Conservation (phyloP, 2,113 vertebrate genomes). For the Cranoglanis bouderius region DNA sequence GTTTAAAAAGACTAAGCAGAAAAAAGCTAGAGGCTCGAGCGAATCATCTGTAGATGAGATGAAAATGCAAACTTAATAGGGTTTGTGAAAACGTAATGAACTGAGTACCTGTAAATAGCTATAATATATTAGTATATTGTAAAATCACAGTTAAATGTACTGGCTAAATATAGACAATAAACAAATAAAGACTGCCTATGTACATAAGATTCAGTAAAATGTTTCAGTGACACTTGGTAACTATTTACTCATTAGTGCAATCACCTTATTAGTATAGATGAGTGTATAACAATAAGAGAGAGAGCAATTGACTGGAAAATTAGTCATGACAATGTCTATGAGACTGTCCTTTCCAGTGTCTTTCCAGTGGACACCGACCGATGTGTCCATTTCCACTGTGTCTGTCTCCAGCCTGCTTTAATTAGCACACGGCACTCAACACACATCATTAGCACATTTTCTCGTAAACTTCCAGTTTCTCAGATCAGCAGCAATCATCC, state of each 20-base stretch:
- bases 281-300: background rate
- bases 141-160: background rate
- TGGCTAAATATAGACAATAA: background rate
- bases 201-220: background rate
- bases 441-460: conserved; percentile 19
- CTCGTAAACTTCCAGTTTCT: background rate
- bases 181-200: background rate
- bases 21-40: background rate
- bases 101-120: background rate
- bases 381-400: background rate
- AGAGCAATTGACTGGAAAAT: background rate
- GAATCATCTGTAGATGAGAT: background rate
- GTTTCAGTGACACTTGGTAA: background rate
- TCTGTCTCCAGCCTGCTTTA: background rate
- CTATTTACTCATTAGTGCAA: background rate
- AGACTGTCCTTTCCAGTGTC: background rate
- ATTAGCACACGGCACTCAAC: background rate
- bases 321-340: background rate
- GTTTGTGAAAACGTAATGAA: background rate
- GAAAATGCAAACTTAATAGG: background rate
- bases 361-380: background rate
- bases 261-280: background rate
- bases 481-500: conserved; percentile 11
- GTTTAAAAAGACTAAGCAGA: background rate
- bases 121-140: background rate